Percentiles rank a stretch among this genome's conserved stretches.
Evolutionary conservation across 2,113 vertebrate genomes (phyloP).

Genomic region (Sardina pilchardus): DNA sequence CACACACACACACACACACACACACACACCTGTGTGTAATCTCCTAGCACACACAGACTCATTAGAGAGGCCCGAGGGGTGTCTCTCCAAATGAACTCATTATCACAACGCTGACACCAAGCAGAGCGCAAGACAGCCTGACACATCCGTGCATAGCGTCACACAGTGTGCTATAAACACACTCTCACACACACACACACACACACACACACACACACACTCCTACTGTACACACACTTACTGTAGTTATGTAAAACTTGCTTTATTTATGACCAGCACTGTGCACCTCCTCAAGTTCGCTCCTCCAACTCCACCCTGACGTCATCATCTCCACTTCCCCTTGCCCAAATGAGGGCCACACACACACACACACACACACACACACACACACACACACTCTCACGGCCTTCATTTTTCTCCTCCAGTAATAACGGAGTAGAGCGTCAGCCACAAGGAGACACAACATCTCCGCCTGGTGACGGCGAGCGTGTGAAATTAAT

Average conservation of each 20-base stretch:
- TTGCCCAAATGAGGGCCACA: background rate
- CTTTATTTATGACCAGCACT: constrained; percentile 8
- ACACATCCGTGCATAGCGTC: constrained; percentile 46
- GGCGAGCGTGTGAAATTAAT: constrained; percentile 19
- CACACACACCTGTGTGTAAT: constrained; percentile 34
- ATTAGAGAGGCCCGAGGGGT: constrained; percentile 62
- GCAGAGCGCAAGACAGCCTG: constrained; percentile 61
- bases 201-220: constrained; percentile 21
- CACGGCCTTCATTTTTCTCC: background rate
- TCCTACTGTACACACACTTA: constrained; percentile 33
- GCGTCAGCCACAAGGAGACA: background rate
- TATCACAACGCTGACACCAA: constrained; percentile 69
- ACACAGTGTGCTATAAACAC: constrained; percentile 31
- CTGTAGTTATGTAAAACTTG: constrained; percentile 27
- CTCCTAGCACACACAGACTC: constrained; percentile 40
- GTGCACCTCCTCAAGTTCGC: background rate
- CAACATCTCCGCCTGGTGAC: background rate
- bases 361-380: too few relatives aligned
- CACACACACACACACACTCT: background rate
- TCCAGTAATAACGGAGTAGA: background rate
- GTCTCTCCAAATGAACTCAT: constrained; percentile 70
- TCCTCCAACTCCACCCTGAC: background rate
- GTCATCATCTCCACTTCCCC: background rate
- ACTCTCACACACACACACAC: constrained; percentile 35
- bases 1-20: constrained; percentile 35